Base-by-base conservation (phyloP, 2,113 vertebrate genomes). In the Myocastor coypus region DNA sequence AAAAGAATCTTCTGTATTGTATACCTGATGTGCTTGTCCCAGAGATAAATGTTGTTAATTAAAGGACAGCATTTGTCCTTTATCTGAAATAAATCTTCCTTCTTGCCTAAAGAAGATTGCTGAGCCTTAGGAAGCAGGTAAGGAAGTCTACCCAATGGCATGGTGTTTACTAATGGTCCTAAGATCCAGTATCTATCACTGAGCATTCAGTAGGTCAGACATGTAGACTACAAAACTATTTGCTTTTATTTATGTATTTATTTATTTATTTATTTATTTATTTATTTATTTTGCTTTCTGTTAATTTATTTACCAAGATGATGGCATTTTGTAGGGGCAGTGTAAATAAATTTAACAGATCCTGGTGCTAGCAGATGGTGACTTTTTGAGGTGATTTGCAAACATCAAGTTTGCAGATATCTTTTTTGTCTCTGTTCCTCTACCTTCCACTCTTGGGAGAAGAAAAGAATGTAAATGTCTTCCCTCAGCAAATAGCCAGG, bases 41-140 rank as follows among this genome's bases (percentile, higher is more conserved):
- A 86, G 98, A 98, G 98, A 98, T 98, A 98, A 98, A 99, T 98
- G 98, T 97, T 97, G 97, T 98, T 98, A 98, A 98, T 99, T 98
- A 99, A 98, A 98, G 98, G 97, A 97, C 94, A 97, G 91, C 73
- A 92, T 98, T 99, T 98, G 97, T 98, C 97, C 97, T 98, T 98
- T 98, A 94, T 98, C 97, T 66, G 93, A 96, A 97, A 97, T 96
- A 80, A 97, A 98, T 97, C 94, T 80, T 94, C 19, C 88, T 87
- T 92, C 63, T 87, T 77, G 95, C 94, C 69, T 34, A 77, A 55
- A 0, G n/a, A 97, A 89, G 24, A 92, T 96, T 93, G 85, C 75
- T 63, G 1, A 30, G 95, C 95, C 83, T 97, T 94, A 71, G 88
- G 94, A 97, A 89, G 42, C 63, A 71, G 81, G 90, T 90, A 75